Evolutionary conservation across 2,888 invertebrate genomes (phyloP).

Genomic region (Exephanes ischioxanthus): DNA sequence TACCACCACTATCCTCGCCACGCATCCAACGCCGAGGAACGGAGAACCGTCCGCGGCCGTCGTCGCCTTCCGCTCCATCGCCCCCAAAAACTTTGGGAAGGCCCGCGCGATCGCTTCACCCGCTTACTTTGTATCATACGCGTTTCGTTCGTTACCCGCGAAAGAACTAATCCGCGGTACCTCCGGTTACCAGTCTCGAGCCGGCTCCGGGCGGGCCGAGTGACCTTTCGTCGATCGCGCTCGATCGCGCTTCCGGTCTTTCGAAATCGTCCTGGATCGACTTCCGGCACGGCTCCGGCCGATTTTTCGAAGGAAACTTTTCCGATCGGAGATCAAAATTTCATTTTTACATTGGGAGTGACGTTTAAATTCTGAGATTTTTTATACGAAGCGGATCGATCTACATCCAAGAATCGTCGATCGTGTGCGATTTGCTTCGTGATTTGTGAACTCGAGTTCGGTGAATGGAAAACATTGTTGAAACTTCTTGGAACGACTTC

Average conservation of each 20-base stretch:
- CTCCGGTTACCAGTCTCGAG: not conserved
- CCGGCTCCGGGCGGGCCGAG: not conserved
- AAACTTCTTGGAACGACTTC: not conserved
- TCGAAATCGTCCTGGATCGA: not conserved
- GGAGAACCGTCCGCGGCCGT: slow-evolving; percentile 37
- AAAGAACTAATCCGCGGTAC: slow-evolving; percentile 24
- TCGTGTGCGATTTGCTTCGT: not conserved
- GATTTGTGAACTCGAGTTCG: slow-evolving; percentile 29
- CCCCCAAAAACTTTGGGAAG: slow-evolving; percentile 61
- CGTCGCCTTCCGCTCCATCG: slow-evolving; percentile 56
- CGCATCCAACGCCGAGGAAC: slow-evolving; percentile 60
- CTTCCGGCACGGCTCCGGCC: not conserved
- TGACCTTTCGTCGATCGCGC: not conserved
- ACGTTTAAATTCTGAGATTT: too few relatives aligned
- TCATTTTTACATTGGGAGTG: not conserved
- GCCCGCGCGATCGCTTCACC: slow-evolving; percentile 71
- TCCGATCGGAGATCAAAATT: not conserved
- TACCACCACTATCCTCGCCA: slow-evolving; percentile 79
- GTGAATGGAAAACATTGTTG: slow-evolving; percentile 11
- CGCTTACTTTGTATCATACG: slow-evolving; percentile 58
- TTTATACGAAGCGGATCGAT: too few relatives aligned
- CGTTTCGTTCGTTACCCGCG: slow-evolving; percentile 53
- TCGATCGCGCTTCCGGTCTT: not conserved
- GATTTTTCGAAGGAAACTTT: not conserved
- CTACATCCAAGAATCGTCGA: too few relatives aligned